Conservation (phyloP, 2,888 invertebrate genomes). For the Amphipoea lucens region DNA sequence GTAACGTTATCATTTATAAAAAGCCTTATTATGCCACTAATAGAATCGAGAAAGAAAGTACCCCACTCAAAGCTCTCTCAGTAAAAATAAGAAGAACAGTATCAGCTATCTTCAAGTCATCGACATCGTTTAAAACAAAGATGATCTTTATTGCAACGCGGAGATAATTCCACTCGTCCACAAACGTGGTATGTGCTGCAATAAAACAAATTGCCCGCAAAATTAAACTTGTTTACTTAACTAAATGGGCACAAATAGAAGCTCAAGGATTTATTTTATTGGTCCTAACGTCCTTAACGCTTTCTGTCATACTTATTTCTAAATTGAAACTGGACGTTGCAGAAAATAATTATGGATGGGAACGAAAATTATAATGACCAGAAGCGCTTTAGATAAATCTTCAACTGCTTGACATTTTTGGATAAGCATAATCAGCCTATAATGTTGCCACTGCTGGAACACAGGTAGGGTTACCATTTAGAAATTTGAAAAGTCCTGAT, state of each 20-base stretch:
- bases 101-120: conserved; percentile 49
- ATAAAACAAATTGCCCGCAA: conserved; percentile 69
- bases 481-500: too few relatives aligned
- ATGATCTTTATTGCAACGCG: conserved; percentile 66
- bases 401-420: not conserved
- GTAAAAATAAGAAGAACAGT: conserved; percentile 16
- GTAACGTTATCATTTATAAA: not conserved
- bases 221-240: conserved; percentile 67
- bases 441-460: not conserved
- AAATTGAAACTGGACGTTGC: conserved; percentile 32
- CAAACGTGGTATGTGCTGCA: conserved; percentile 45
- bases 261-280: conserved; percentile 52
- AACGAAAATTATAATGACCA: not conserved
- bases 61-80: not conserved
- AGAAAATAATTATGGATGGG: not conserved
- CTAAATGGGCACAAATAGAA: conserved; percentile 48
- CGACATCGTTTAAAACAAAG: conserved; percentile 55
- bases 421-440: not conserved
- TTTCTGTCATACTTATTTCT: conserved; percentile 19
- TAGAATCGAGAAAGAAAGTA: not conserved
- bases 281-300: conserved; percentile 4
- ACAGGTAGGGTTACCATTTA: not conserved
- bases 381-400: not conserved
- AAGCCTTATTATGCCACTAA: not conserved
- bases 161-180: conserved; percentile 55